Evolutionary conservation across 2,888 invertebrate species (phyloP).

Genomic region (Diaphora mendica): DNA sequence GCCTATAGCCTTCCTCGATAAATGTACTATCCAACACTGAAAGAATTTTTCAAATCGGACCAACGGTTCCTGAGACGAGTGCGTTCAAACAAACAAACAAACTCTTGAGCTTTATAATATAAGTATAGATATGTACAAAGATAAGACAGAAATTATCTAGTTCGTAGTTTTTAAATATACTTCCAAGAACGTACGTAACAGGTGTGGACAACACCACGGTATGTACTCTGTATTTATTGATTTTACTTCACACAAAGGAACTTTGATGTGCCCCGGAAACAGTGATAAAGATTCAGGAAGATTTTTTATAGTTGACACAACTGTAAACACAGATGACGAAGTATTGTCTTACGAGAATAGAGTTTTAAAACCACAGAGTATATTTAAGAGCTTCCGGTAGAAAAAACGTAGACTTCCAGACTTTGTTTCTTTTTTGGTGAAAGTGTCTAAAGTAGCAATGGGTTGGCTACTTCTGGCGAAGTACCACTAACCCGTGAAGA

Average conservation of each 20-base stretch:
- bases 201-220: conserved; percentile 60
- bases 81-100: too few relatives aligned
- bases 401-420: too few relatives aligned
- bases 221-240: conserved; percentile 56
- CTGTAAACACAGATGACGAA: conserved; percentile 13
- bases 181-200: conserved; percentile 65
- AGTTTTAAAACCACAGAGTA: background rate
- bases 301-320: conserved; percentile 39
- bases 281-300: conserved; percentile 21
- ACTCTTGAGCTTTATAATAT: too few relatives aligned
- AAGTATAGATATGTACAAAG: too few relatives aligned
- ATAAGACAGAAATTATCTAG: background rate
- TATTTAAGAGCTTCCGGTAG: background rate
- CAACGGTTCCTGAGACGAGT: too few relatives aligned
- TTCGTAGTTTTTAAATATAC: conserved; percentile 22
- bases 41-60: too few relatives aligned
- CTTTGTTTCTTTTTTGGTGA: too few relatives aligned
- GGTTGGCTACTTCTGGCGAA: too few relatives aligned
- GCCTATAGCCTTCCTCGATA: too few relatives aligned
- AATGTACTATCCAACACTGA: too few relatives aligned
- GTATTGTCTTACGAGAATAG: conserved; percentile 8
- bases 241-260: conserved; percentile 38
- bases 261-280: conserved; percentile 55
- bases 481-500: too few relatives aligned
- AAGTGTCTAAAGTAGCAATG: too few relatives aligned